Conservation (phyloP, 2,888 invertebrate species). For the Aporophyla nigra region DNA sequence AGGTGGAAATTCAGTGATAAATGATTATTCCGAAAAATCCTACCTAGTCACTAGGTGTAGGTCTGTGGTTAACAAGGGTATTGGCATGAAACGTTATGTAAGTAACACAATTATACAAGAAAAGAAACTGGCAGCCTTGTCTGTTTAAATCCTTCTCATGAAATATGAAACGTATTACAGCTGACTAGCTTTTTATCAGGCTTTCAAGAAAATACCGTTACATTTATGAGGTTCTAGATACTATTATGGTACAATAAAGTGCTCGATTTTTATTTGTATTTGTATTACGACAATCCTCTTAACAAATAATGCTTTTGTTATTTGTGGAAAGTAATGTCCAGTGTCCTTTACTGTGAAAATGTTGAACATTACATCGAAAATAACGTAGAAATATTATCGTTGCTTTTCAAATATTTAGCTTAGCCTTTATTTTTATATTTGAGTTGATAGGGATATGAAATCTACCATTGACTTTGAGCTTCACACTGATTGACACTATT, state of each 20-base stretch:
- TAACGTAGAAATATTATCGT: background rate
- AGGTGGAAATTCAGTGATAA: slow-evolving; percentile 12
- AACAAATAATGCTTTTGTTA: slow-evolving; percentile 1
- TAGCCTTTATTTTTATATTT: background rate
- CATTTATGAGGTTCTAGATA: slow-evolving; percentile 16
- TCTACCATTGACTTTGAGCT: background rate
- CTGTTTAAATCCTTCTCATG: slow-evolving; percentile 6
- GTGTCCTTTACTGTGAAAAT: background rate
- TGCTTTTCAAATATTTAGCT: background rate
- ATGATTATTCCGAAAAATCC: slow-evolving; percentile 13
- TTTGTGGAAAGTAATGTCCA: background rate
- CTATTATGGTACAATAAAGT: slow-evolving; percentile 18
- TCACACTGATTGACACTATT: too few species aligned
- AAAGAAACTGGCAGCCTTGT: background rate
- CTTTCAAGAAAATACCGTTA: slow-evolving; percentile 3
- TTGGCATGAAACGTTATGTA: slow-evolving; percentile 1
- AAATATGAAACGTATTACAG: slow-evolving; percentile 26
- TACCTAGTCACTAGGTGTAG: background rate
- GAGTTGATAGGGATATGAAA: background rate
- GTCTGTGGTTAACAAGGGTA: background rate
- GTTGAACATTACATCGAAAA: background rate
- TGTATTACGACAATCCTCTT: slow-evolving; percentile 4
- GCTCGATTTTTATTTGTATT: slow-evolving; percentile 15
- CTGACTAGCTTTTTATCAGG: slow-evolving; percentile 6
- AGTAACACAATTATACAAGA: background rate